Percentiles rank a stretch among this genome's conserved stretches.
phyloP scores from a whole-genome alignment of 2,797 vertebrate genomes.

The Anolis apletophallus region DNA sequence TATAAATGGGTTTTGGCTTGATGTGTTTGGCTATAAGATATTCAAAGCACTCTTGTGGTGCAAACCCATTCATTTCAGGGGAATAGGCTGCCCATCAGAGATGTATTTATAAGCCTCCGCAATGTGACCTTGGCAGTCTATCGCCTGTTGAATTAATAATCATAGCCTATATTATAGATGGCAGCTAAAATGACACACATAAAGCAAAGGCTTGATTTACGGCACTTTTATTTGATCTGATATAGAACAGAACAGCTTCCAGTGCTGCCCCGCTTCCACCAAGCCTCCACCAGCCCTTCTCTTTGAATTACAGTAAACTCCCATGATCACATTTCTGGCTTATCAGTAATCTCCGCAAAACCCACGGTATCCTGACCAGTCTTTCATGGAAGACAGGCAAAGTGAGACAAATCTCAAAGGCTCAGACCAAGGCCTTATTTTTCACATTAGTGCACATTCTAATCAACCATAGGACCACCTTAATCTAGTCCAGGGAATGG shows the following conservation, averaged over 20 bases:
- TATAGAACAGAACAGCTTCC: conserved; percentile 1
- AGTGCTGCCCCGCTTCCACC: background rate
- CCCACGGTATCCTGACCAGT: background rate
- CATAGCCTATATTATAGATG: conserved; percentile 28
- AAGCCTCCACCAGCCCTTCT: background rate
- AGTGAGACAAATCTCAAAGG: background rate
- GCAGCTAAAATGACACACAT: conserved; percentile 38
- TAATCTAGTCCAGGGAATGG: background rate
- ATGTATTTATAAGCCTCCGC: conserved; percentile 44
- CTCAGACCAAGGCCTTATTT: background rate
- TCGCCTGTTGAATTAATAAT: conserved; percentile 46
- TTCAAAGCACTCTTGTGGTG: conserved; percentile 4
- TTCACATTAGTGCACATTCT: background rate
- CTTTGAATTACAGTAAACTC: conserved; percentile 19
- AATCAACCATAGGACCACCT: background rate
- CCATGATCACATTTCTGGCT: conserved; percentile 24
- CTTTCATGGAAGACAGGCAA: background rate
- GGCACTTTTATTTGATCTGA: conserved; percentile 15
- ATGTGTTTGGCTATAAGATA: conserved; percentile 28
- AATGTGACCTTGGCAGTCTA: conserved; percentile 43
- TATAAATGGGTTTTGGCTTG: conserved; percentile 44
- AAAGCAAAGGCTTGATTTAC: conserved; percentile 7
- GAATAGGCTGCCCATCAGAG: conserved; percentile 25
- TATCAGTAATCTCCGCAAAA: conserved; percentile 14
- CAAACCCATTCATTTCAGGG: background rate